Base-by-base conservation (phyloP, 2,888 invertebrate genomes). In the Diplolepis rosae region DNA sequence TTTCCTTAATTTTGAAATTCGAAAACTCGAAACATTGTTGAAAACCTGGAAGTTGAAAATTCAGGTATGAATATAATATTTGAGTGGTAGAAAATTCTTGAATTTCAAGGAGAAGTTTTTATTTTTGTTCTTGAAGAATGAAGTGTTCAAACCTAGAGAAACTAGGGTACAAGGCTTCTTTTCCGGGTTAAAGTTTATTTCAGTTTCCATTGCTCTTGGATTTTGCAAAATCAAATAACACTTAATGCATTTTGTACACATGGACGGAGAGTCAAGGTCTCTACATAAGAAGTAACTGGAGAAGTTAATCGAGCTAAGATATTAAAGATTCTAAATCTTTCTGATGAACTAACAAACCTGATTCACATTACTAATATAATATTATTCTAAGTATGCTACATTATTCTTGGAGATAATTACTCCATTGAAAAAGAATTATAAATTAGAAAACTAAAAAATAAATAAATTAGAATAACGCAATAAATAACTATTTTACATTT, bases 161-260 rank as follows among this genome's bases (percentile, higher is more conserved):
- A 65, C 45, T 65, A 28, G 45, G 42, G 45, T 42, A 42, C 27
- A 24, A 28, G 77, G 75, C 75, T 78, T 83, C 79, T 83, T 78
- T 82, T 82, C 79, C 82, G 83, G 79, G 81, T 84, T 81, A 81
- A 81, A 80, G 80, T 79, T 83, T 84, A 86, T 86, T 81, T 83
- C 84, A 82, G 73, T 79, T 78, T 72, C 75, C 78, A 79, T 79
- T 75, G 77, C 84, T 81, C 80, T 84, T 82, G 76, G 56, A 68
- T 73, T 72, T 77, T 74, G 71, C 76, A 78, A 77, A 68, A 81
- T 74, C 73, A 77, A 76, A 78, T 79, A 71, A 79, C 79, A 67
- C 74, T 79, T 78, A 77, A 72, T 70, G 71, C 72, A 74, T 74
- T 71, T 75, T 68, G 71, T 69, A 74, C 72, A 73, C 35, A 18